Conservation (phyloP, 2,888 invertebrate species). For the Pterobdella sp. region DNA sequence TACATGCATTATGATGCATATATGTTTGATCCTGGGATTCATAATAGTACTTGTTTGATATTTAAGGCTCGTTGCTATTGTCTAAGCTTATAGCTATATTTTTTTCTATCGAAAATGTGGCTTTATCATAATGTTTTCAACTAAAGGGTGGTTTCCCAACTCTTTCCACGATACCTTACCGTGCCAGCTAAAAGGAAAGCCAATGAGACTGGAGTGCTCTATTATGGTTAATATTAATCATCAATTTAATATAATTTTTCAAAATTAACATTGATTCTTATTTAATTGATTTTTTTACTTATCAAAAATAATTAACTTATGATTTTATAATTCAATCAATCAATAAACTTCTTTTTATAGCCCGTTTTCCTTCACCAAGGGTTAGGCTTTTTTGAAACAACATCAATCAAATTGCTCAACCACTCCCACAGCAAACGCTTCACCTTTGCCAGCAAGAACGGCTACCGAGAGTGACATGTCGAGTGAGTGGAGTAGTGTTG, state of each 20-base stretch:
- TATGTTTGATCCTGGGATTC: too few relatives aligned
- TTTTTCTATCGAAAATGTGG: not conserved
- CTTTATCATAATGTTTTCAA: not conserved
- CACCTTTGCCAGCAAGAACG: not conserved
- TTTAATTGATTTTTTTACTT: not conserved
- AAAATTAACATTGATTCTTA: not conserved
- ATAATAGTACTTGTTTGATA: too few relatives aligned
- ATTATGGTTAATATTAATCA: not conserved
- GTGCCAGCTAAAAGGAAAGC: constrained; percentile 31
- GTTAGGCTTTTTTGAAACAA: not conserved
- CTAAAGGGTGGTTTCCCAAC: constrained; percentile 13
- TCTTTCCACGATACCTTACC: constrained; percentile 34
- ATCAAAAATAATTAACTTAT: too few relatives aligned
- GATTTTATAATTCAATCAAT: not conserved
- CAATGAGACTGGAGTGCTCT: constrained; percentile 24
- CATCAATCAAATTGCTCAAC: not conserved
- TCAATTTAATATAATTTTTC: not conserved
- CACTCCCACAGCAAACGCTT: not conserved
- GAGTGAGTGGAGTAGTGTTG: constrained; percentile 21
- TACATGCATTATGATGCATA: not conserved
- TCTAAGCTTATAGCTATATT: too few relatives aligned
- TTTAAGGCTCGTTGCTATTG: too few relatives aligned
- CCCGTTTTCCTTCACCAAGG: too few relatives aligned
- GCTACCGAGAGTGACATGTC: not conserved
- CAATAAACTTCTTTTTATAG: not conserved